Conservation (phyloP, 1,140 invertebrate genomes). For the Diprion similis region DNA sequence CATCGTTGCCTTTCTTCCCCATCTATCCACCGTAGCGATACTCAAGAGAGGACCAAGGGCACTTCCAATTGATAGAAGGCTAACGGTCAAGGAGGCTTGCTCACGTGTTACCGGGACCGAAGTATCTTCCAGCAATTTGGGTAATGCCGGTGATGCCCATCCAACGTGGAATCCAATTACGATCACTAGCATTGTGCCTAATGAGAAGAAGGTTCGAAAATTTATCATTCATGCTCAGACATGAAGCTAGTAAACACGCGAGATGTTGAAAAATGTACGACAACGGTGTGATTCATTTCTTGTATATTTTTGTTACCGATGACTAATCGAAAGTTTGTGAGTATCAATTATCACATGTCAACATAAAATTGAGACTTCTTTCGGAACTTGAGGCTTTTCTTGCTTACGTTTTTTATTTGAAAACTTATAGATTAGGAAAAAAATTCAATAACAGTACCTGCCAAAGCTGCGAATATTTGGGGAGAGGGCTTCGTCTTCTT, state of each 20-base stretch:
- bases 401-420: no score
- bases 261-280: neutral
- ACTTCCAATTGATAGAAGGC: constrained; percentile 33
- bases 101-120: constrained; percentile 2
- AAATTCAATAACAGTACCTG: neutral
- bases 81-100: constrained; percentile 6
- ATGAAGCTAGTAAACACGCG: neutral
- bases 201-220: no score
- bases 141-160: neutral
- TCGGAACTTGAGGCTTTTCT: no score
- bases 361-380: no score
- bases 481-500: neutral
- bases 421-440: no score
- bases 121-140: neutral
- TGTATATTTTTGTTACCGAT: no score
- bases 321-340: no score
- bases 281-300: no score
- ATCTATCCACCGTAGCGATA: constrained; percentile 47
- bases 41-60: constrained; percentile 43
- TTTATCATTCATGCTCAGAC: neutral
- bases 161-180: neutral
- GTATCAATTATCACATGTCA: no score
- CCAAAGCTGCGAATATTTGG: neutral
- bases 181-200: neutral
- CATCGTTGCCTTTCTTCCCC: constrained; percentile 71